Base-by-base conservation (phyloP, 2,888 invertebrate genomes). In the Drosophila engyochracea region DNA sequence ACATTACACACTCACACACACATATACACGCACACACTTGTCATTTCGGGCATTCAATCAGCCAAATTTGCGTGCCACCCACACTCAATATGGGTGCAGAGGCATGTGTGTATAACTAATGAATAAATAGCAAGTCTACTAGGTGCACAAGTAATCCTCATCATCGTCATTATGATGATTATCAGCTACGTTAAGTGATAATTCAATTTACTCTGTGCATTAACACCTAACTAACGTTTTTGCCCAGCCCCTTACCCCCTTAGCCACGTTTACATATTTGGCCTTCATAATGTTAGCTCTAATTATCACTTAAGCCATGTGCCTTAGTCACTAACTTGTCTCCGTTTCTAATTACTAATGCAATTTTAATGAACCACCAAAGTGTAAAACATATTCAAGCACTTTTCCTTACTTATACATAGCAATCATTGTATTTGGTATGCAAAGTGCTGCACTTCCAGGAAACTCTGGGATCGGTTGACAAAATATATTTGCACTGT, bases 161-260 rank as follows among this genome's bases (percentile, higher is more conserved):
- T 47, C 54, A 44, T 71, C 60, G 30, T 47, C 39, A 41, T 37
- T 52, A 53, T 57, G 33, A 22, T 68, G 28, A 63, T 41, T 58
- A 67, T 49, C 52, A 41, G 54, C 65, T 58, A 47, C 63, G 70
- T 69, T 70, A 77, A 71, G 91, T 83, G 87, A 70, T 88, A 88
- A 88, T 89, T 89, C 74, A 90, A 90, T 88, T 88, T 89, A 77
- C 72, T 66, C 83, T 70, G 64, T 71, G 74, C 79, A 82, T 90
- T 86, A 90, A 86, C 91, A 87, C 91, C 89, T 89, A 69, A 74
- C 74, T 59, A 81, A 74, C 79, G 73, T 67, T 83, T 80, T 76
- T 75, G 77, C 49, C 74, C 71, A 61, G 47, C 58, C 63, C 58
- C 63, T 44, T 47, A 55, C 61, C 22, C 47, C 9, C 37, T 55